Evolutionary conservation across 1,140 invertebrate species (phyloP).

Genomic region (Dendrolimus punctatus): DNA sequence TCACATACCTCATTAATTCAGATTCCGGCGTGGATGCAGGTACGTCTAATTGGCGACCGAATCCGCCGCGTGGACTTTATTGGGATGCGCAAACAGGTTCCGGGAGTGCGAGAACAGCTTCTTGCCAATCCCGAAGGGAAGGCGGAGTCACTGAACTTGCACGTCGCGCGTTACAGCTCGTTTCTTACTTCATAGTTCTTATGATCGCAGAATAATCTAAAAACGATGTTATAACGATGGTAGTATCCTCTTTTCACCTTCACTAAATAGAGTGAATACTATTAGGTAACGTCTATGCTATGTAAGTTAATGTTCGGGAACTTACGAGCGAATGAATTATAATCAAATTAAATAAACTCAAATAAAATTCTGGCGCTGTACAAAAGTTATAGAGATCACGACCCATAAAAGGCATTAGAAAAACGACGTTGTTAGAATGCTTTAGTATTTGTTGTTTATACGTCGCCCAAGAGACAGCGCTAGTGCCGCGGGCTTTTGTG

Average conservation of each 20-base stretch:
- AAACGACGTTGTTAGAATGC: conserved; percentile 28
- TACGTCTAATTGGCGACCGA: conserved; percentile 28
- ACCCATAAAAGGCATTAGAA: background rate
- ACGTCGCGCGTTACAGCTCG: conserved; percentile 46
- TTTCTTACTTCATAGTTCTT: conserved; percentile 52
- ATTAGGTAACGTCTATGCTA: no score
- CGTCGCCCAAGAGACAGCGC: conserved; percentile 37
- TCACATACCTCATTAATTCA: conserved; percentile 35
- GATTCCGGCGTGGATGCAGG: conserved; percentile 22
- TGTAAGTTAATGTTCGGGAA: no score
- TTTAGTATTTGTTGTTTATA: conserved; percentile 28
- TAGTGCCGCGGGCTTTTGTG: conserved; percentile 59
- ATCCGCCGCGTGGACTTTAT: conserved; percentile 37
- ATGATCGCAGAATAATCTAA: conserved; percentile 30
- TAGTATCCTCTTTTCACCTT: background rate
- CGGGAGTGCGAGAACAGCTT: conserved; percentile 56
- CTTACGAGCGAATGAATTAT: no score
- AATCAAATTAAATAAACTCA: background rate
- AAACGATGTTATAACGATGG: conserved; percentile 17
- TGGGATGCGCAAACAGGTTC: conserved; percentile 62
- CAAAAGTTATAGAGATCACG: no score
- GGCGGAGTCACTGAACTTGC: conserved; percentile 64
- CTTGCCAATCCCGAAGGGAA: conserved; percentile 56
- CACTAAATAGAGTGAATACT: background rate
- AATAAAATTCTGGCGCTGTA: conserved; percentile 12